These are phyloP conservation scores for Limnephilus marmoratus DNA, from an alignment of 2,888 invertebrate genomes.

Conservation along the genomic window DNA sequence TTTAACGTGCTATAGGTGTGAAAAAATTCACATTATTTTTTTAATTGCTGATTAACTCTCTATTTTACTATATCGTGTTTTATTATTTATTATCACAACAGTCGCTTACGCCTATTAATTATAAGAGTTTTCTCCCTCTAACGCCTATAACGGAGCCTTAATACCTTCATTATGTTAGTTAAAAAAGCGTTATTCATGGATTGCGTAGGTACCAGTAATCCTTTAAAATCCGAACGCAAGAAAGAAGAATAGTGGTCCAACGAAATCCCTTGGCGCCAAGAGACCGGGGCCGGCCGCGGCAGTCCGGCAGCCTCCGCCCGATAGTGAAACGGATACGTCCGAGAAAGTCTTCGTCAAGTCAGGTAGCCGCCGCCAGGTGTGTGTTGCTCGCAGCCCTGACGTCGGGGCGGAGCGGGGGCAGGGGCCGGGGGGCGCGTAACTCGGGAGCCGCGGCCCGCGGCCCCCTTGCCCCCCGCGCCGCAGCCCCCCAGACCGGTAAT, in stretches of 20 bases:
- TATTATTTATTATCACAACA: no score
- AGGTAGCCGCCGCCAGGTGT: conserved; percentile 61
- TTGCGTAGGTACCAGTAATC: background rate
- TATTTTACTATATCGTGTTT: no score
- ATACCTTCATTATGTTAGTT: no score
- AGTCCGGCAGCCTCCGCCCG: conserved; percentile 68
- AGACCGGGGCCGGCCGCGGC: conserved; percentile 62
- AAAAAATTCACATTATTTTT: no score
- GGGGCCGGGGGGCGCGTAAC: conserved; percentile 62
- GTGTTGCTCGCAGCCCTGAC: conserved; percentile 14
- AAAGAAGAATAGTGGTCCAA: conserved; percentile 18
- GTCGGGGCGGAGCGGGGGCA: conserved; percentile 37
- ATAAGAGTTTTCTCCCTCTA: no score
- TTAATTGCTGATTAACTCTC: no score
- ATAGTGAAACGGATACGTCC: conserved; percentile 59
- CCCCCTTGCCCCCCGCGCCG: conserved; percentile 64
- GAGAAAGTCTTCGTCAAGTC: conserved; percentile 60
- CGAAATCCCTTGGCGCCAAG: conserved; percentile 68
- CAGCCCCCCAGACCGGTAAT: conserved; percentile 67
- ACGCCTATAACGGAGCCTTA: no score
- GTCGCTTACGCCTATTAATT: no score
- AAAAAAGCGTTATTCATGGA: background rate
- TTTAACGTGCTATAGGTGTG: no score
- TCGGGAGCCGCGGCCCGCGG: conserved; percentile 68
- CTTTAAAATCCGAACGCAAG: background rate